A percentile compares a stretch with the other conserved stretches of the same genome.
phyloP scores from a whole-genome alignment of 2,113 vertebrate genomes.

The Hyperoodon ampullatus region DNA sequence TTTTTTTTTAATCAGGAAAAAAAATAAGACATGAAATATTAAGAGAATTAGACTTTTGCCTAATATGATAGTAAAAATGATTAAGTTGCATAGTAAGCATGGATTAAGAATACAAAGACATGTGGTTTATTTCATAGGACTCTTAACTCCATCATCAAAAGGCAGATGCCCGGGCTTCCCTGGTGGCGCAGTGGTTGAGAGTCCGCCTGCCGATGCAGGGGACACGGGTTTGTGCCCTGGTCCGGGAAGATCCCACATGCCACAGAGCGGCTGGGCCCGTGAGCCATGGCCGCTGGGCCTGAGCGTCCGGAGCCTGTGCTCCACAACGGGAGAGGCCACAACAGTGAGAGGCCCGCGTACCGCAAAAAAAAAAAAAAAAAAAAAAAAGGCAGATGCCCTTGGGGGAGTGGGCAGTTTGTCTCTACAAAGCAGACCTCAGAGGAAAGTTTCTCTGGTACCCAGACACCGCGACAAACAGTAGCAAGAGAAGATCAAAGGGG shows the following conservation, averaged over 20 bases:
- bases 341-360: too few relatives aligned
- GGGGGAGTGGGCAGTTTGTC: neutral
- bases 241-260: too few relatives aligned
- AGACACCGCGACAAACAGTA: neutral
- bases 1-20: neutral
- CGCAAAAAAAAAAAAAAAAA: too few relatives aligned
- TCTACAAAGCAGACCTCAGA: neutral
- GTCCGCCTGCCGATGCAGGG: too few relatives aligned
- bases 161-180: neutral
- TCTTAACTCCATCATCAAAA: constrained; percentile 9
- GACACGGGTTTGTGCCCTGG: too few relatives aligned
- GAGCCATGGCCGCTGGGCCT: too few relatives aligned
- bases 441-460: neutral
- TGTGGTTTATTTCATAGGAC: neutral
- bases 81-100: neutral
- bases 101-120: constrained; percentile 32
- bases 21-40: neutral
- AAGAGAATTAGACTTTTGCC: constrained; percentile 15
- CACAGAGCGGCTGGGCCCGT: too few relatives aligned
- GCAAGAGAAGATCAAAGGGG: neutral
- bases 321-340: too few relatives aligned
- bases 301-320: too few relatives aligned
- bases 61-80: constrained; percentile 16
- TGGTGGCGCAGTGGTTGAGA: too few relatives aligned
- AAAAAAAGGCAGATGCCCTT: neutral